Percentiles rank a stretch among this genome's conserved stretches.
These are phyloP conservation scores for Andrena praecox DNA, from an alignment of 2,888 invertebrate species.

Conservation along the genomic window DNA sequence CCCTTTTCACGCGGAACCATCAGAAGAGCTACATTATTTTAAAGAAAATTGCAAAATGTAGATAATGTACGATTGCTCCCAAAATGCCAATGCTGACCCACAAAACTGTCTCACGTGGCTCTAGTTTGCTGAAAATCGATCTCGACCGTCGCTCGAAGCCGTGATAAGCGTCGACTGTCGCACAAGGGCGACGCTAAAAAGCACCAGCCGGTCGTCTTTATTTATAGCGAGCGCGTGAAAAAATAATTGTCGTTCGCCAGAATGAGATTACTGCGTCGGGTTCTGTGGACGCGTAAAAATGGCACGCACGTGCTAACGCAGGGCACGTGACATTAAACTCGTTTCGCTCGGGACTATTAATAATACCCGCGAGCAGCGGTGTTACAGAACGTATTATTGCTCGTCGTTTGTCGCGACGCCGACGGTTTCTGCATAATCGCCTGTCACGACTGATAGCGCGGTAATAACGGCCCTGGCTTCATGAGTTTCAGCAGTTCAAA, in stretches of 20 bases:
- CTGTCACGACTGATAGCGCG: neutral
- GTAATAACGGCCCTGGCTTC: neutral
- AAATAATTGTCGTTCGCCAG: conserved; percentile 53
- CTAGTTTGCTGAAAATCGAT: too few relatives aligned
- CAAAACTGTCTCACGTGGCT: too few relatives aligned
- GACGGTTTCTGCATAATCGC: conserved; percentile 39
- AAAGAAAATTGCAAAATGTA: too few relatives aligned
- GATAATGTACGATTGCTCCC: too few relatives aligned
- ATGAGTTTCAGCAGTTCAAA: neutral
- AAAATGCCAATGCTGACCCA: too few relatives aligned
- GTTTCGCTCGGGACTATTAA: conserved; percentile 63
- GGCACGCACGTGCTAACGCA: conserved; percentile 53
- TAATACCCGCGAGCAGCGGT: conserved; percentile 51
- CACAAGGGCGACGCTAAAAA: neutral
- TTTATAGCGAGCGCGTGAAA: conserved; percentile 31
- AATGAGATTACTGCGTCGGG: conserved; percentile 20
- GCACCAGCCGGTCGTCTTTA: neutral
- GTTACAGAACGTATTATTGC: conserved; percentile 57
- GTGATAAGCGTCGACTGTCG: neutral
- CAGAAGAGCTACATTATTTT: too few relatives aligned
- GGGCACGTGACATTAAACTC: conserved; percentile 65
- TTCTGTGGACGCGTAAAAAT: conserved; percentile 47
- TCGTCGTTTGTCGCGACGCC: conserved; percentile 26
- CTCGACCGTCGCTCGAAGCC: too few relatives aligned
- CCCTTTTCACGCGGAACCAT: too few relatives aligned